Evolutionary conservation across 2,888 invertebrate species (phyloP).

Genomic region (Alentia gelatinosa): DNA sequence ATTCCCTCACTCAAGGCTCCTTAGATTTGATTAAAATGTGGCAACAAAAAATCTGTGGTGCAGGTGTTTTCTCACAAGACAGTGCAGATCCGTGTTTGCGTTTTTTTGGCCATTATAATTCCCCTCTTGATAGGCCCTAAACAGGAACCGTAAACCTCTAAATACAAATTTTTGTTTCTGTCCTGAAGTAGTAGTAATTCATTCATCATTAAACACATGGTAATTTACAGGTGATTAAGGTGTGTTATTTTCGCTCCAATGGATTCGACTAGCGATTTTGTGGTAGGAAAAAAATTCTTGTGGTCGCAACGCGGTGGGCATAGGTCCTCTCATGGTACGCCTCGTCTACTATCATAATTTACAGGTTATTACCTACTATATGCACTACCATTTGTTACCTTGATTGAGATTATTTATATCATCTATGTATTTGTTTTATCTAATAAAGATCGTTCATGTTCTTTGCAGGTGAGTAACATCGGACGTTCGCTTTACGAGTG

Average conservation of each 20-base stretch:
- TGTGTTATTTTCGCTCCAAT: no score
- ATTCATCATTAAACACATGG: no score
- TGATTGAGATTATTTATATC: not conserved
- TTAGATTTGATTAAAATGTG: not conserved
- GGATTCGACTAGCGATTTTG: no score
- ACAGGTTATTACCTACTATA: not conserved
- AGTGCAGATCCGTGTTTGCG: not conserved
- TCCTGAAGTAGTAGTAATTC: no score
- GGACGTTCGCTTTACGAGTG: not conserved
- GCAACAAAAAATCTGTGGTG: not conserved
- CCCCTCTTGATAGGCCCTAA: no score
- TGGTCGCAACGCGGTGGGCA: no score
- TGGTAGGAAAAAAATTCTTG: no score
- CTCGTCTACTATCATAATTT: no score
- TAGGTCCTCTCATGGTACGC: no score
- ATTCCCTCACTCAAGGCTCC: not conserved
- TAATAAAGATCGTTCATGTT: not conserved
- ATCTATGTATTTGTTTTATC: not conserved
- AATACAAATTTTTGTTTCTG: no score
- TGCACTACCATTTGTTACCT: not conserved
- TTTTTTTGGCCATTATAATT: not conserved
- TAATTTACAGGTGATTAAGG: no score
- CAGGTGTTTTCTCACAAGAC: not conserved
- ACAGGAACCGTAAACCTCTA: no score
- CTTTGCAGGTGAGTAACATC: not conserved